Conservation (phyloP, 2,113 vertebrate species). For the Protobothrops mucrosquamatus region DNA sequence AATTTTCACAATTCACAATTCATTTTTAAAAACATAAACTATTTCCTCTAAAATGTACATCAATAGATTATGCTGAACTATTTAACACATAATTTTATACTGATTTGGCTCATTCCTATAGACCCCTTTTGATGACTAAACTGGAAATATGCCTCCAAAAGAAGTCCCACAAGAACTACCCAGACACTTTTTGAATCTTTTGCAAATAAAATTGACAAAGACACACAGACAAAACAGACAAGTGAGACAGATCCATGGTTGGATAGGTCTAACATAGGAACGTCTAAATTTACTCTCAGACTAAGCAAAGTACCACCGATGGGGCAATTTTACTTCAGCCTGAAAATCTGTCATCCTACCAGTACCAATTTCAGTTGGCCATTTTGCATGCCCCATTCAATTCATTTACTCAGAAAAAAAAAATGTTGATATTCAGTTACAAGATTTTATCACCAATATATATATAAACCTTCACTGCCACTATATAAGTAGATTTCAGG, state of each 20-base stretch:
- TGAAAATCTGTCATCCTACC: background rate
- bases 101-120: background rate
- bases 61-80: background rate
- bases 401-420: background rate
- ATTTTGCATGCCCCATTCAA: background rate
- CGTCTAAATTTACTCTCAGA: background rate
- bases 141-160: background rate
- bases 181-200: background rate
- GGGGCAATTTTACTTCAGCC: background rate
- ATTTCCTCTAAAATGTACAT: background rate
- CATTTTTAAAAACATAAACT: background rate
- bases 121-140: background rate
- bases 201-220: background rate
- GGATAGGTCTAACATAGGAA: background rate
- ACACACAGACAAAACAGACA: background rate
- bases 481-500: background rate
- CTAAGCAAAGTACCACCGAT: background rate
- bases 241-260: background rate
- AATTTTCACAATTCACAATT: background rate
- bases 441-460: background rate
- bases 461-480: background rate
- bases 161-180: background rate
- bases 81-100: background rate
- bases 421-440: background rate
- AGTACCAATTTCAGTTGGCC: background rate